Percentiles rank a stretch among this genome's conserved stretches.
These are phyloP conservation scores for Actinostola sp. DNA, from an alignment of 92 coral and sea anemone genomes.

Conservation along the genomic window DNA sequence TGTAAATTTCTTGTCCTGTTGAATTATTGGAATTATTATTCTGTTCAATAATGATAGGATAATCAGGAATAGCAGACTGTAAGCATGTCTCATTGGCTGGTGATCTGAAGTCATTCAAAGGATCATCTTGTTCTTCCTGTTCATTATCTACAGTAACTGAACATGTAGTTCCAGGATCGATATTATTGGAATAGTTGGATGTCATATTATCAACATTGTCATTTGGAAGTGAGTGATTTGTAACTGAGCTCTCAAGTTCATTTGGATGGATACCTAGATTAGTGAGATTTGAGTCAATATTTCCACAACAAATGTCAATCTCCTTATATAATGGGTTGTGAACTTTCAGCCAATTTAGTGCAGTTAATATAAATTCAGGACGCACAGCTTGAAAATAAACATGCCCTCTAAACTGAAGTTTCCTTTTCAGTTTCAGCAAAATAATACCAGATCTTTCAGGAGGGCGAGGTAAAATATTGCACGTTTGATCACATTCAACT, in stretches of 20 bases:
- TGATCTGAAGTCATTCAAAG: slow-evolving; percentile 52
- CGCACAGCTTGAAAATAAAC: slow-evolving; percentile 69
- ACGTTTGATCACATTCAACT: slow-evolving; percentile 68
- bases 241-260: no score
- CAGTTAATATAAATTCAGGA: slow-evolving; percentile 39
- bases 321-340: slow-evolving; percentile 44
- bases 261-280: background rate
- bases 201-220: no score
- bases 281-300: slow-evolving; percentile 40
- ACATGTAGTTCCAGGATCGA: background rate
- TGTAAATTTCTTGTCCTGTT: slow-evolving; percentile 60
- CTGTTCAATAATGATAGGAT: slow-evolving; percentile 39
- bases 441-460: slow-evolving; percentile 70
- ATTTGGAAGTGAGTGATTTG: no score
- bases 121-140: slow-evolving; percentile 56
- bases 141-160: background rate
- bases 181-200: no score
- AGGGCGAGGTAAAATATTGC: slow-evolving; percentile 56
- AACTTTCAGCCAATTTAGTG: slow-evolving; percentile 41
- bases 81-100: slow-evolving; percentile 62
- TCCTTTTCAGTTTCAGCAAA: slow-evolving; percentile 48
- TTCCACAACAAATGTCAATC: slow-evolving; percentile 25
- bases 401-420: slow-evolving; percentile 69
- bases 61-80: slow-evolving; percentile 61
- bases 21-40: slow-evolving; percentile 21